A percentile compares a stretch with the other conserved stretches of the same genome.
phyloP scores from a whole-genome alignment of 2,797 vertebrate genomes.

The Pelochelys cantorii region DNA sequence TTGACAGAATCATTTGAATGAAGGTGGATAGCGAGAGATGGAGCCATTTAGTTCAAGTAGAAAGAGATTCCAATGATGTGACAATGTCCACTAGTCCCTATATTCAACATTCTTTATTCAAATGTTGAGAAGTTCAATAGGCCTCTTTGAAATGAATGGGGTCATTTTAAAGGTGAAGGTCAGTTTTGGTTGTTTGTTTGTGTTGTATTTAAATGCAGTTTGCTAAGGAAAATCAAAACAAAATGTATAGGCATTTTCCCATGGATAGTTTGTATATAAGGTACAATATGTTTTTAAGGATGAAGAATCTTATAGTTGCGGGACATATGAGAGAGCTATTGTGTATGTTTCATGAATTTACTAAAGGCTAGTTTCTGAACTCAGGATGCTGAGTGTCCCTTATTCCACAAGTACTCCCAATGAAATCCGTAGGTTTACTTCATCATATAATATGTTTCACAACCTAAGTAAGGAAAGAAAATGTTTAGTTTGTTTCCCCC shows the following conservation, averaged over 20 bases:
- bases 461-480: background rate
- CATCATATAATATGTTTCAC: accelerated
- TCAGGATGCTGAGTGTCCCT: background rate
- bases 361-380: background rate
- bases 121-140: background rate
- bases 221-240: background rate
- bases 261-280: background rate
- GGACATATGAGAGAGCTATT: background rate
- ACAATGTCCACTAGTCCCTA: background rate
- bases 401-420: background rate
- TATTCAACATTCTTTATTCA: background rate
- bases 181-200: background rate
- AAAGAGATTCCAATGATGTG: background rate
- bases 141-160: background rate
- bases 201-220: background rate
- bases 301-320: background rate
- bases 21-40: background rate
- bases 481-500: background rate
- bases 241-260: accelerated
- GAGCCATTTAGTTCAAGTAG: background rate
- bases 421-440: background rate
- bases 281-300: background rate
- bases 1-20: background rate
- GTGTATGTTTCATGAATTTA: background rate
- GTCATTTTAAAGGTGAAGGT: background rate